phyloP scores from a whole-genome alignment of 1,140 invertebrate species.

The Lepidurus couesii region DNA sequence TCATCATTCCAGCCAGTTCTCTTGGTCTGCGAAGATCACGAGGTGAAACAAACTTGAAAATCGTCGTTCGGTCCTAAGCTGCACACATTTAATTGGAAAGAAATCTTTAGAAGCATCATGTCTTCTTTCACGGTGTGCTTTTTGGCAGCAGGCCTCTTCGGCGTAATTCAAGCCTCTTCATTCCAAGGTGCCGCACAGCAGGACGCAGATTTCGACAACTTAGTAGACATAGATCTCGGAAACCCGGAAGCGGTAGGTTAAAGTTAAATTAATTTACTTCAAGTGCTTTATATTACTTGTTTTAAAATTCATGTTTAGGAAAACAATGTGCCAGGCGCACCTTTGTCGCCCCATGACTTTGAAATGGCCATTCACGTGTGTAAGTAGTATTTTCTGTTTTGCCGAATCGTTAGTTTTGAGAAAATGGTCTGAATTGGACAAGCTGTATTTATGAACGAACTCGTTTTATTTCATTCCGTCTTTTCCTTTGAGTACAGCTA shows the following conservation, averaged over 20 bases:
- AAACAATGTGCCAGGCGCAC: not conserved
- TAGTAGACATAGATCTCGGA: not conserved
- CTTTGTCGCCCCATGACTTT: not conserved
- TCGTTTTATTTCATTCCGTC: not conserved
- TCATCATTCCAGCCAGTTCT: constrained; percentile 10
- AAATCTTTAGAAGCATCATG: not conserved
- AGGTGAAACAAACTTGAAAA: not conserved
- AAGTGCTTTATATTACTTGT: not conserved
- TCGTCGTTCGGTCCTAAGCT: not conserved
- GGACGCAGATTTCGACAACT: not conserved
- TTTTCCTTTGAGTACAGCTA: constrained; percentile 21
- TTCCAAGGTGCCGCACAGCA: not conserved
- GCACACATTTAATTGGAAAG: not conserved
- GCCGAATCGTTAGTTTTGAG: not conserved
- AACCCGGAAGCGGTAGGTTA: not conserved
- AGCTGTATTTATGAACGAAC: not conserved
- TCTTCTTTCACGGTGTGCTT: not conserved
- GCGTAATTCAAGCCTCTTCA: not conserved
- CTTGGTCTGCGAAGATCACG: not conserved
- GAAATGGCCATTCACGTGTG: not conserved
- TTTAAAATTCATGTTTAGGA: not conserved
- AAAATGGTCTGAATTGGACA: not conserved
- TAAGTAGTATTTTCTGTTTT: not conserved
- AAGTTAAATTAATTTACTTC: not conserved
- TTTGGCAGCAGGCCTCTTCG: not conserved